phyloP scores from a whole-genome alignment of 2,888 invertebrate genomes.

The Ophion ellenae region DNA sequence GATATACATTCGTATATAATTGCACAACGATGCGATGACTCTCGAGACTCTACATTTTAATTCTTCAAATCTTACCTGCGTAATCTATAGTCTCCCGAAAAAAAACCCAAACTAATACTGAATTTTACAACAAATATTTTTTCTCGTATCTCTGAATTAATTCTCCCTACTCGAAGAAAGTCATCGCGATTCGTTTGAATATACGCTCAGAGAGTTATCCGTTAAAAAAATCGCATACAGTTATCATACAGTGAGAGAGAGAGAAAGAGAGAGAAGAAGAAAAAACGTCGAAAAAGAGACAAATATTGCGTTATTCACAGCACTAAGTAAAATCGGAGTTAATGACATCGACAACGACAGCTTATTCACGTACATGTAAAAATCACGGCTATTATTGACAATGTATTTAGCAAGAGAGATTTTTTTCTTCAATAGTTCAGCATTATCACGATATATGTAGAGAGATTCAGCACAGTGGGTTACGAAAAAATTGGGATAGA shows the following conservation, averaged over 20 bases:
- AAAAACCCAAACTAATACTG: background rate
- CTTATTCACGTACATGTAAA: background rate
- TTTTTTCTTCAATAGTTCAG: conserved; percentile 26
- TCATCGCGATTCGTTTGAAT: conserved; percentile 30
- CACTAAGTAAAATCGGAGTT: conserved; percentile 66
- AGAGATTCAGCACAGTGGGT: conserved; percentile 25
- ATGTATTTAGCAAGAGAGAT: conserved; percentile 38
- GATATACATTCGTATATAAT: background rate
- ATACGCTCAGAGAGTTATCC: conserved; percentile 13
- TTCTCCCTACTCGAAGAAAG: conserved; percentile 25
- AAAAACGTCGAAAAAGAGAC: background rate
- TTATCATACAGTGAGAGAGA: conserved; percentile 34
- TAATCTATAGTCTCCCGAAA: background rate
- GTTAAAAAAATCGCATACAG: conserved; percentile 39
- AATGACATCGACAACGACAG: conserved; percentile 53
- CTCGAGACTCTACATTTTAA: conserved; percentile 18
- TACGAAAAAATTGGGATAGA: conserved; percentile 38
- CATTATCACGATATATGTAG: conserved; percentile 46
- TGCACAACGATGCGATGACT: conserved; percentile 44
- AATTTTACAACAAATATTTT: background rate
- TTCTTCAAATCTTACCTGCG: conserved; percentile 53
- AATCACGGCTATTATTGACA: conserved; percentile 47
- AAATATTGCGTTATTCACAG: conserved; percentile 65
- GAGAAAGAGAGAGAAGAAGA: conserved; percentile 37
- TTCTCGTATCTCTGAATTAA: background rate